These are phyloP conservation scores for Cetoscarus ocellatus DNA, from an alignment of 2,797 vertebrate species.

Conservation along the genomic window DNA sequence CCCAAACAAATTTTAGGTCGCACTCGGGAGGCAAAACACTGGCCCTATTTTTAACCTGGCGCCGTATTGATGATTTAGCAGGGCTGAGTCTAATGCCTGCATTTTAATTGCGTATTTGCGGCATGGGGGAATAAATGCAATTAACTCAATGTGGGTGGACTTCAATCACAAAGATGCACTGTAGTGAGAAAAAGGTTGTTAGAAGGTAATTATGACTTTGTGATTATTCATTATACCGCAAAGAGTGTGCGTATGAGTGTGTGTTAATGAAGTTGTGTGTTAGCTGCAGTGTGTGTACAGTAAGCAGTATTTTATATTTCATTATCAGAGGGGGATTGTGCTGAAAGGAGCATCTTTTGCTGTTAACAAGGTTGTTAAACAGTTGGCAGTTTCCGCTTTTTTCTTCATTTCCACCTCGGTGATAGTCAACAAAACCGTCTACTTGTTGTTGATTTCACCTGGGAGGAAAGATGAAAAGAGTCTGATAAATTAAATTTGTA, in stretches of 20 bases:
- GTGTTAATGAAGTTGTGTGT: slow-evolving; percentile 44
- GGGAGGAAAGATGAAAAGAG: slow-evolving; percentile 19
- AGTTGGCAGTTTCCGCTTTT: slow-evolving; percentile 43
- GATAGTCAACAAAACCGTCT: slow-evolving; percentile 26
- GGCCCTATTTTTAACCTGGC: slow-evolving; percentile 65
- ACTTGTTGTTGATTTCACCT: slow-evolving; percentile 13
- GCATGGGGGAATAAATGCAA: slow-evolving; percentile 82
- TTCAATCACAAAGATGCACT: slow-evolving; percentile 84
- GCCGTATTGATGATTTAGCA: slow-evolving; percentile 77
- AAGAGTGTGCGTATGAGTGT: slow-evolving; percentile 25
- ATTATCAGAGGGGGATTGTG: slow-evolving; percentile 60
- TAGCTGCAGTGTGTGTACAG: slow-evolving; percentile 38
- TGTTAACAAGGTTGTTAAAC: slow-evolving; percentile 75
- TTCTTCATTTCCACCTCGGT: slow-evolving; percentile 14
- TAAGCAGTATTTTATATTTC: slow-evolving; percentile 68
- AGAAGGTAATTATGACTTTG: slow-evolving; percentile 83
- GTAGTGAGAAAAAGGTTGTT: slow-evolving; percentile 82
- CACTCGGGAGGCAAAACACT: slow-evolving; percentile 34
- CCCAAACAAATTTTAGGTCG: slow-evolving; percentile 36
- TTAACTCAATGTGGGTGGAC: slow-evolving; percentile 85
- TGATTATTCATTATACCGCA: slow-evolving; percentile 78
- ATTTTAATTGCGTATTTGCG: slow-evolving; percentile 82
- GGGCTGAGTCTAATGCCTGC: slow-evolving; percentile 66
- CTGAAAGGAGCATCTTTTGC: slow-evolving; percentile 75
- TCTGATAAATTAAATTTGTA: slow-evolving; percentile 65